Conservation (phyloP, 2,113 vertebrate genomes). For the Syngnathus scovelli region DNA sequence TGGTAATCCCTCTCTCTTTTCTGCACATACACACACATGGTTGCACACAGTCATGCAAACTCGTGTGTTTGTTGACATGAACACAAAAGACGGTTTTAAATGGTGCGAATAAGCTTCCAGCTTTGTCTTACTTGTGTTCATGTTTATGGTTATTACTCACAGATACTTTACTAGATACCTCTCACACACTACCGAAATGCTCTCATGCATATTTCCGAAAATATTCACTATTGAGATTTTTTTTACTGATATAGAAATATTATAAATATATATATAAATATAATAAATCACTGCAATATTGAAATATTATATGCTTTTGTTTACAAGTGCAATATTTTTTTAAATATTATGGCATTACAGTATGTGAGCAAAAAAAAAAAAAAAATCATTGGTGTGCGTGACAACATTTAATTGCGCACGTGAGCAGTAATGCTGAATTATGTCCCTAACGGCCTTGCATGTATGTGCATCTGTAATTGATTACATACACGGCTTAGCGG, state of each 20-base stretch:
- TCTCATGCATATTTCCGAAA: neutral
- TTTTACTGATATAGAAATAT: too few species aligned
- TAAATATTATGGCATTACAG: neutral
- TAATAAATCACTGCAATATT: too few species aligned
- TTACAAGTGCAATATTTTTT: too few species aligned
- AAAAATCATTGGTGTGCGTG: neutral
- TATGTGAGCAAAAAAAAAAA: neutral
- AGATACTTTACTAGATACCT: neutral
- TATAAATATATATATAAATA: too few species aligned
- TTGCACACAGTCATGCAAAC: constrained; percentile 15
- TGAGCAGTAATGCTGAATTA: neutral
- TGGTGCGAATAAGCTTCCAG: neutral
- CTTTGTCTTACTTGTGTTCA: neutral
- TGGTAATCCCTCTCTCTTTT: constrained; percentile 57
- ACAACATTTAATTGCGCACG: neutral
- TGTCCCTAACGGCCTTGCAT: neutral
- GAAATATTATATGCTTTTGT: too few species aligned
- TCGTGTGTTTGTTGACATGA: constrained; percentile 46
- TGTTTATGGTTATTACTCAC: neutral
- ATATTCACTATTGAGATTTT: neutral
- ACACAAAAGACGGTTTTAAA: too few species aligned
- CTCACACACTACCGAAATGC: neutral
- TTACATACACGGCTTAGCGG: too few species aligned
- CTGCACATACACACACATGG: constrained; percentile 9
- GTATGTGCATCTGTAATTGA: too few species aligned